phyloP scores from a whole-genome alignment of 2,797 vertebrate species.

The Chromobotia macracanthus region DNA sequence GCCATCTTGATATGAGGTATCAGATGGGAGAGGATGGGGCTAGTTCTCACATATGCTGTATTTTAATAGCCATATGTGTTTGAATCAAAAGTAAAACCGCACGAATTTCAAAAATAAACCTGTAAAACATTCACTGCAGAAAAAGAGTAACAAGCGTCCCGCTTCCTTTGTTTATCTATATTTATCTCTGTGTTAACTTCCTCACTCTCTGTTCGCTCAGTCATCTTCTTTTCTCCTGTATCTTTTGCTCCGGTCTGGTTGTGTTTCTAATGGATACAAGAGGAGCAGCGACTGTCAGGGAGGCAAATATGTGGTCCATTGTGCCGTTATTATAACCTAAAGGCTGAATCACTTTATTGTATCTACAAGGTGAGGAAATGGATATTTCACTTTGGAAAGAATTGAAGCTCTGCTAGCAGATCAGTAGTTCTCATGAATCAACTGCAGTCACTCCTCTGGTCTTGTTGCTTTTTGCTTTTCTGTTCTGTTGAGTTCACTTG shows the following conservation, averaged over 20 bases:
- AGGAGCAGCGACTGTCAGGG: too few species aligned
- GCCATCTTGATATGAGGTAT: not conserved
- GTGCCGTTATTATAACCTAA: not conserved
- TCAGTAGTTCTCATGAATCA: not conserved
- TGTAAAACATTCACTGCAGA: too few species aligned
- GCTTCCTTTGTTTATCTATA: too few species aligned
- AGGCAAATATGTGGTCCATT: not conserved
- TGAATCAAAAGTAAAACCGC: not conserved
- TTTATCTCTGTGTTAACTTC: too few species aligned
- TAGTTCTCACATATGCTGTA: not conserved
- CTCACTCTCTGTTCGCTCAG: too few species aligned
- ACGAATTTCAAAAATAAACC: too few species aligned
- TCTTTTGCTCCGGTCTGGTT: too few species aligned
- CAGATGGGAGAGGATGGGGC: not conserved
- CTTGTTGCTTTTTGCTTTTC: too few species aligned
- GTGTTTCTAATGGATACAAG: too few species aligned
- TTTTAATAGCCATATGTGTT: too few species aligned
- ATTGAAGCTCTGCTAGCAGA: not conserved
- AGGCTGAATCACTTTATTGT: not conserved
- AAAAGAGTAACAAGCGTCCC: too few species aligned
- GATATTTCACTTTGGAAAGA: not conserved
- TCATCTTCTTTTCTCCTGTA: too few species aligned
- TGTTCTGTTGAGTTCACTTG: not conserved
- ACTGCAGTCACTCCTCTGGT: not conserved
- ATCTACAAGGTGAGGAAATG: not conserved